phyloP scores from a whole-genome alignment of 1,140 invertebrate genomes.

The Amphibalanus amphitrite region DNA sequence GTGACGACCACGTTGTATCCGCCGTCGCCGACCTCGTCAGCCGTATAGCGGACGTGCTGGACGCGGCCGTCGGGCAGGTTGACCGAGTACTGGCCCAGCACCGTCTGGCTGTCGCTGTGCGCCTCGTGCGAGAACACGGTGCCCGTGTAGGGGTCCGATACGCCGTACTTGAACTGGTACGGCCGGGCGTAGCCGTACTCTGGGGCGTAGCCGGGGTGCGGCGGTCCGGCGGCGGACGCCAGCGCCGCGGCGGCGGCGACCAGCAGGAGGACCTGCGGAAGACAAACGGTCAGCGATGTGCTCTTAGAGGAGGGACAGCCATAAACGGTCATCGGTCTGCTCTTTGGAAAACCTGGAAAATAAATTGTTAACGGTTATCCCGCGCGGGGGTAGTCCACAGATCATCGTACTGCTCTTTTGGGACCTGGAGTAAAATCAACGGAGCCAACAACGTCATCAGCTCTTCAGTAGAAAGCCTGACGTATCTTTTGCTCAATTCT shows the following conservation, averaged over 20 bases:
- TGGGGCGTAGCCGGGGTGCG: neutral
- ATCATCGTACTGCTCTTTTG: too few species aligned
- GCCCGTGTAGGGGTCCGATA: slow-evolving; percentile 24
- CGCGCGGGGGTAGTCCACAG: too few species aligned
- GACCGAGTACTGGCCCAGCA: slow-evolving; percentile 22
- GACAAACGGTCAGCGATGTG: too few species aligned
- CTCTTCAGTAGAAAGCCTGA: too few species aligned
- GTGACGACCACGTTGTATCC: slow-evolving; percentile 41
- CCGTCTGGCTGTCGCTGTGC: slow-evolving; percentile 22
- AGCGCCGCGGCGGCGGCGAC: neutral
- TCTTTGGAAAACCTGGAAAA: too few species aligned
- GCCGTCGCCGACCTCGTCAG: slow-evolving; percentile 59
- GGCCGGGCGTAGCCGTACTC: slow-evolving; percentile 14
- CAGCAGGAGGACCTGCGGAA: neutral
- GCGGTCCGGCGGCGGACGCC: too few species aligned
- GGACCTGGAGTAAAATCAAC: too few species aligned
- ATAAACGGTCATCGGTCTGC: too few species aligned
- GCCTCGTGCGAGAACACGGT: slow-evolving; percentile 23
- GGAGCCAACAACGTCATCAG: too few species aligned
- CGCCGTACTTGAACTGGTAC: slow-evolving; percentile 24
- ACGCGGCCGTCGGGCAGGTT: slow-evolving; percentile 21
- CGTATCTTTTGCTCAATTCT: too few species aligned
- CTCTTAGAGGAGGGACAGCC: too few species aligned
- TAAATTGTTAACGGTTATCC: too few species aligned
- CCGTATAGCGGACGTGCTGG: slow-evolving; percentile 38